phyloP scores from a whole-genome alignment of 2,888 invertebrate genomes.

The Meliscaeva auricollis region DNA sequence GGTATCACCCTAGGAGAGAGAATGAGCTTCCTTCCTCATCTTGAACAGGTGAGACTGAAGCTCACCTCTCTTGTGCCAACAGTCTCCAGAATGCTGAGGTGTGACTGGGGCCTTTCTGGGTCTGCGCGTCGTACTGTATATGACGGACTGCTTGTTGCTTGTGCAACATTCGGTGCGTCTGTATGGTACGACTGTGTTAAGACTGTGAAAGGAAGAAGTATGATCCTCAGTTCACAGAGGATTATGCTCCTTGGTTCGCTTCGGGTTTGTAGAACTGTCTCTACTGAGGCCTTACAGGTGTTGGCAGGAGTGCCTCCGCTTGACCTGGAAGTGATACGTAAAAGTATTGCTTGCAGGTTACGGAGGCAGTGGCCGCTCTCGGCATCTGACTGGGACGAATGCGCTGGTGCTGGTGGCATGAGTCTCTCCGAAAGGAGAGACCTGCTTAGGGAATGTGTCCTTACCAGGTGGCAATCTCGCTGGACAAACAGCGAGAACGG shows the following conservation, averaged over 20 bases:
- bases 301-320: not conserved
- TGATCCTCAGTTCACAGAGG: not conserved
- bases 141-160: not conserved
- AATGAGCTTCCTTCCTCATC: not conserved
- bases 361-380: not conserved
- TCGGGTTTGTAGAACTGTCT: not conserved
- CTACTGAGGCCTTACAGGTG: not conserved
- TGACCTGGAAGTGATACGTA: conserved; percentile 1
- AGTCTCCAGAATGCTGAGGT: not conserved
- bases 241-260: not conserved
- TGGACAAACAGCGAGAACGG: not conserved
- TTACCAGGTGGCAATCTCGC: not conserved
- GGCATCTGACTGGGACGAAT: not conserved
- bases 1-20: conserved; percentile 3
- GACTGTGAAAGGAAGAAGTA: not conserved
- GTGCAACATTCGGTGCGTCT: not conserved
- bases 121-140: not conserved
- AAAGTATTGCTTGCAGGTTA: not conserved
- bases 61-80: conserved; percentile 1
- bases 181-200: not conserved
- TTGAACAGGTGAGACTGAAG: not conserved
- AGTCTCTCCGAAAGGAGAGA: not conserved
- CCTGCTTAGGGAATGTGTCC: not conserved
- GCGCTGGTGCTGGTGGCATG: not conserved
- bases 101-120: not conserved